phyloP scores from a whole-genome alignment of 2,888 invertebrate genomes.

The Chironomus riparius region DNA sequence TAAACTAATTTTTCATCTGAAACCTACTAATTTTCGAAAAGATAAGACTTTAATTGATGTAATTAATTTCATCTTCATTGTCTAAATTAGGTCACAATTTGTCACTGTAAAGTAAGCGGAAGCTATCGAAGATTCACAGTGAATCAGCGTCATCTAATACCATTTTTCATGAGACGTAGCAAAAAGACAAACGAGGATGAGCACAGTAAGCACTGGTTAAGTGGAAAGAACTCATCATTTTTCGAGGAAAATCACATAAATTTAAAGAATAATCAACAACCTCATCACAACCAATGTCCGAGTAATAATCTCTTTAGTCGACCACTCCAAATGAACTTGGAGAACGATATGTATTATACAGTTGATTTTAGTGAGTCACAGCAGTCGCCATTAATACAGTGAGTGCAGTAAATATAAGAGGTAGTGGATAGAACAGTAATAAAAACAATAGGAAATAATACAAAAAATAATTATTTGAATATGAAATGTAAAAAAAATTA shows the following conservation, averaged over 20 bases:
- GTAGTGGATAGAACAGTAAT: neutral
- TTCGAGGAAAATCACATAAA: conserved; percentile 22
- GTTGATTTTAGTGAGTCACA: conserved; percentile 67
- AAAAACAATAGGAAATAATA: neutral
- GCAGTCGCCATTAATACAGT: conserved; percentile 56
- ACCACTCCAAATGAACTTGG: conserved; percentile 51
- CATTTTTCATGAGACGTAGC: conserved; percentile 37
- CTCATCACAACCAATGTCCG: conserved; percentile 25
- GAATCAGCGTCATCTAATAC: conserved; percentile 46
- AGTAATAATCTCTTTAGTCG: conserved; percentile 39
- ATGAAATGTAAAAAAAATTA: neutral
- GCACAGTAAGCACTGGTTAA: conserved; percentile 48
- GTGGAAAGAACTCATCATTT: conserved; percentile 45
- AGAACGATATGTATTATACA: conserved; percentile 68
- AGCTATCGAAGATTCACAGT: conserved; percentile 59
- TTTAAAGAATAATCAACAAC: conserved; percentile 19
- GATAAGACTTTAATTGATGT: neutral
- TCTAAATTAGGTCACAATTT: conserved; percentile 56
- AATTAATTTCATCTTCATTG: neutral
- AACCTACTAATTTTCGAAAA: neutral
- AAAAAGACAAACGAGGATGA: conserved; percentile 34
- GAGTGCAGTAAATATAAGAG: neutral
- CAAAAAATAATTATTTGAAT: neutral
- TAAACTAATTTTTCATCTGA: too few relatives aligned
- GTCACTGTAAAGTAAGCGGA: conserved; percentile 71